phyloP scores from a whole-genome alignment of 2,113 vertebrate species.

The Cygnus buccinator region DNA sequence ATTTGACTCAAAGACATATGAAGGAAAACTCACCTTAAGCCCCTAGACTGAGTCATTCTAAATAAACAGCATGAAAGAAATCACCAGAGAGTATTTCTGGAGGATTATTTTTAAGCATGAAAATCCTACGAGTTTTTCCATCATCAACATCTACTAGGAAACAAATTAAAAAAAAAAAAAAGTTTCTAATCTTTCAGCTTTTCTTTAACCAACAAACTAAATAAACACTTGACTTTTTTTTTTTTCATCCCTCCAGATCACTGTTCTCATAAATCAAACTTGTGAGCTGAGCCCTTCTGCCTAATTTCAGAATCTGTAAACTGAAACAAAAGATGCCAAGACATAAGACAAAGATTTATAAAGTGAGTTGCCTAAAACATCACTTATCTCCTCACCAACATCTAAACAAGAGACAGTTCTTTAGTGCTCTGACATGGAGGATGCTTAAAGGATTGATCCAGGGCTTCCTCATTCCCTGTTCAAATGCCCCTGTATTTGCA shows the following conservation, averaged over 20 bases:
- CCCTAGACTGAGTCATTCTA: not conserved
- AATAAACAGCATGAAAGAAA: not conserved
- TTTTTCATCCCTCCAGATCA: not conserved
- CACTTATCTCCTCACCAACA: not conserved
- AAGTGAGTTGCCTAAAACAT: not conserved
- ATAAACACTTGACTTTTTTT: not conserved
- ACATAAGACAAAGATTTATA: not conserved
- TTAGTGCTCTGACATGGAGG: not conserved
- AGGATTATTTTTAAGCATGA: not conserved
- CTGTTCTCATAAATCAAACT: not conserved
- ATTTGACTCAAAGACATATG: not conserved
- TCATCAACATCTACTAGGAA: not conserved
- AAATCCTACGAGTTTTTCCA: not conserved
- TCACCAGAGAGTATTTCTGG: not conserved
- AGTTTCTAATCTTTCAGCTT: not conserved
- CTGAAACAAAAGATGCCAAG: not conserved
- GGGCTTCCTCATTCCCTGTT: not conserved
- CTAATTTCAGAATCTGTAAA: not conserved
- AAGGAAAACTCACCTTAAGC: constrained; percentile 9
- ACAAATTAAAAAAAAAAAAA: not conserved
- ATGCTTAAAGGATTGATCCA: not conserved
- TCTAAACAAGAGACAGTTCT: not conserved
- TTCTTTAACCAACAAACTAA: not conserved
- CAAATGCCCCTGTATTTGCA: not conserved
- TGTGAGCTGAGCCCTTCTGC: not conserved